These are phyloP conservation scores for Hydrozoanthus tunicans DNA, from an alignment of 64 coral and sea anemone genomes.

Conservation along the genomic window DNA sequence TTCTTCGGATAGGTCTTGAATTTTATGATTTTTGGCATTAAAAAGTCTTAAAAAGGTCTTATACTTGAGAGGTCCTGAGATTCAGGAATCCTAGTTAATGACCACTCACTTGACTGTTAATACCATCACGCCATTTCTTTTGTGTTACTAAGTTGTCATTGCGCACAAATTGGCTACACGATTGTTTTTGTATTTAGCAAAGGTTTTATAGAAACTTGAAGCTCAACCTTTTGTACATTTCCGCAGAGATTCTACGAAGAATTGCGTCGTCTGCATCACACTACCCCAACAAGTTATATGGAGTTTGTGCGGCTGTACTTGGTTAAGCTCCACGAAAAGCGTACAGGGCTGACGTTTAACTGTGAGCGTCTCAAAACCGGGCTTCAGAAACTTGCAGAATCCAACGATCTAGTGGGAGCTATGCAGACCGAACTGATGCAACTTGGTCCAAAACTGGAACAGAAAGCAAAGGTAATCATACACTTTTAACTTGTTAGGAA, in stretches of 20 bases:
- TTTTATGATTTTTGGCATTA: no score
- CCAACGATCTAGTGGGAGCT: conserved; percentile 76
- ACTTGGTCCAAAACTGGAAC: conserved; percentile 86
- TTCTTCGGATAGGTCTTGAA: no score
- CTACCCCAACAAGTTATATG: conserved; percentile 92
- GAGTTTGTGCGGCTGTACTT: conserved; percentile 82
- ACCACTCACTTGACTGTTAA: no score
- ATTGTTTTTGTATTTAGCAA: no score
- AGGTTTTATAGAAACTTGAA: no score
- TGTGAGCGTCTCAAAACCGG: conserved; percentile 74
- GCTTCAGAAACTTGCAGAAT: conserved; percentile 79
- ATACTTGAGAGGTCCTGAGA: no score
- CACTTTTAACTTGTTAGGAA: not conserved
- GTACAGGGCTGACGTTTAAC: conserved; percentile 64
- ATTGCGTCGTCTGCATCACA: conserved; percentile 73
- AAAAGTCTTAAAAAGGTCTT: no score
- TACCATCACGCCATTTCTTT: no score
- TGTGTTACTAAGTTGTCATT: no score
- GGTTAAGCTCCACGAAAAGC: conserved; percentile 78
- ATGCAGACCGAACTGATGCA: conserved; percentile 86
- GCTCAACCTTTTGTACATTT: not conserved
- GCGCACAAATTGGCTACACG: no score
- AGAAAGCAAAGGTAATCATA: conserved; percentile 80
- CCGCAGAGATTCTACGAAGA: conserved; percentile 78
- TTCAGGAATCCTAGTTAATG: no score